Percentiles rank a stretch among this genome's conserved stretches.
Evolutionary conservation across 2,797 vertebrate genomes (phyloP).

Genomic region (Percopsis omiscomaycus): DNA sequence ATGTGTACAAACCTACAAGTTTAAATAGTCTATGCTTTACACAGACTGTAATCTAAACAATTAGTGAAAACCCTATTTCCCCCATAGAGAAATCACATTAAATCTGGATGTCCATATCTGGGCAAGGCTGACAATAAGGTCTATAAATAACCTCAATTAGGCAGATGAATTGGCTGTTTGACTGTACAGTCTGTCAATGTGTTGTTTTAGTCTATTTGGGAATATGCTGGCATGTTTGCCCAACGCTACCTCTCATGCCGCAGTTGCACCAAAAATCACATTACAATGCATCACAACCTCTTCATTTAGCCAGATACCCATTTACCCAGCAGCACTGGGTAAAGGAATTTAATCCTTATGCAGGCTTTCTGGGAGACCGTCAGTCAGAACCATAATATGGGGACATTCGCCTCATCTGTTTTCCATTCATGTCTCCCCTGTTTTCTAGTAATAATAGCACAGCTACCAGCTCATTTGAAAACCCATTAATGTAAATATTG

Average conservation of each 20-base stretch:
- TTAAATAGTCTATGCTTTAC: too few species aligned
- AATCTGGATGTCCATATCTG: not conserved
- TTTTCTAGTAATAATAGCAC: constrained; percentile 23
- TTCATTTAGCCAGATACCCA: constrained; percentile 47
- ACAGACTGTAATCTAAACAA: too few species aligned
- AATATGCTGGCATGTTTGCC: constrained; percentile 27
- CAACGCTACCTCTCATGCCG: constrained; percentile 36
- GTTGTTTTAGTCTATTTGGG: constrained; percentile 26
- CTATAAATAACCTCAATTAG: constrained; percentile 20
- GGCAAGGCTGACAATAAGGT: too few species aligned
- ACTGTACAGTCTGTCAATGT: not conserved
- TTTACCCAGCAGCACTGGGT: constrained; percentile 45
- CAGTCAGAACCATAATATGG: constrained; percentile 45
- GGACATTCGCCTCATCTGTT: constrained; percentile 19
- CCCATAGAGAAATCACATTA: not conserved
- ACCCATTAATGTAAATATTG: constrained; percentile 34
- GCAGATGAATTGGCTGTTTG: constrained; percentile 7
- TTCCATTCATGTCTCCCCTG: constrained; percentile 19
- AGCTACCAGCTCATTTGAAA: constrained; percentile 30
- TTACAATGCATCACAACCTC: constrained; percentile 59
- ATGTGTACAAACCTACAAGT: too few species aligned
- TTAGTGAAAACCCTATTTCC: too few species aligned
- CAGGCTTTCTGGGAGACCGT: constrained; percentile 43
- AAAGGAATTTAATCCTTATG: constrained; percentile 32
- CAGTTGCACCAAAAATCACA: constrained; percentile 50